A percentile compares a stretch with the other conserved stretches of the same genome.
Conservation (phyloP, 2,888 invertebrate species). For the Caenorhabditis sp. region DNA sequence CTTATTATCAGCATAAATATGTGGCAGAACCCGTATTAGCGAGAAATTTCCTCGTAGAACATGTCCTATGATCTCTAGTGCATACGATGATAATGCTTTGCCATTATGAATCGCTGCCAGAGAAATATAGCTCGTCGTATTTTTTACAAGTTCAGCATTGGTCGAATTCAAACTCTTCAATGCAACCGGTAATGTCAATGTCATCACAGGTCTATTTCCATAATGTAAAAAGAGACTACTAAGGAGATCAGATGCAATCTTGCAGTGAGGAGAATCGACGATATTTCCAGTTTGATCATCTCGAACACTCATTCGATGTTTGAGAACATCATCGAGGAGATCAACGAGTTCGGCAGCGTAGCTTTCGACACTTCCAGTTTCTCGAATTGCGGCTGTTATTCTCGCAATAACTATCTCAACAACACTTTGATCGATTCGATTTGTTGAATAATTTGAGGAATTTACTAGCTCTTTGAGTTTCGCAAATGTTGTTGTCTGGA, state of each 20-base stretch:
- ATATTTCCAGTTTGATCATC: constrained; percentile 76
- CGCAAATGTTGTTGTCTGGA: constrained; percentile 79
- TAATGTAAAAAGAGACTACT: constrained; percentile 90
- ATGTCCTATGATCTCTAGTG: constrained; percentile 88
- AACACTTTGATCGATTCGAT: constrained; percentile 80
- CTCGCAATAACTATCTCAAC: constrained; percentile 92
- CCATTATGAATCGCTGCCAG: constrained; percentile 91
- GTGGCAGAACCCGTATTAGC: constrained; percentile 85
- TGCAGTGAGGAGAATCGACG: constrained; percentile 92
- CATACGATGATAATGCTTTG: constrained; percentile 84
- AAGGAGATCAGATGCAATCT: constrained; percentile 92
- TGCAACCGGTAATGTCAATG: constrained; percentile 85
- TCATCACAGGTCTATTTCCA: constrained; percentile 81
- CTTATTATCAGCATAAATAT: constrained; percentile 87
- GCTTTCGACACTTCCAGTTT: constrained; percentile 85
- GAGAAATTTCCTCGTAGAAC: constrained; percentile 89
- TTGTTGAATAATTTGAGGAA: constrained; percentile 83
- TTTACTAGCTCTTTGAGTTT: constrained; percentile 80
- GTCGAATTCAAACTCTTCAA: constrained; percentile 77
- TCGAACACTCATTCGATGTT: constrained; percentile 75
- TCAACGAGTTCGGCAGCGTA: constrained; percentile 85
- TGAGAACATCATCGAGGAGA: constrained; percentile 85
- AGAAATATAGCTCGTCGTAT: constrained; percentile 88
- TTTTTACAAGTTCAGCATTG: constrained; percentile 86
- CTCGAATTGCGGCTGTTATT: constrained; percentile 86